Percentiles rank a stretch among this genome's conserved stretches.
These are phyloP conservation scores for Lampropteryx suffumata DNA, from an alignment of 2,888 invertebrate species.

Conservation along the genomic window DNA sequence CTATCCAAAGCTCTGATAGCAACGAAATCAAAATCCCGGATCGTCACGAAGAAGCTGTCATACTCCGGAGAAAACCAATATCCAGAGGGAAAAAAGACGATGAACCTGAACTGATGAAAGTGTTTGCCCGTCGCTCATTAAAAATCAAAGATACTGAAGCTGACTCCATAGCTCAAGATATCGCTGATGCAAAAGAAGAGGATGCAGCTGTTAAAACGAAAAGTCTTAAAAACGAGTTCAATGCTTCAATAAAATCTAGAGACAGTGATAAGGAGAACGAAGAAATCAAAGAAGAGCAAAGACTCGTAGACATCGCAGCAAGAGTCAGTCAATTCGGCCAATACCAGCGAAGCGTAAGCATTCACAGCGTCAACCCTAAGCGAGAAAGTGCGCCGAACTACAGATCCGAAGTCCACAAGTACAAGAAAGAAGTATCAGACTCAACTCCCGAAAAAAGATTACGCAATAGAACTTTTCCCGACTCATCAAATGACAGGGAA, in stretches of 20 bases:
- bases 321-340: conserved; percentile 73
- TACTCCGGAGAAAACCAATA: conserved; percentile 83
- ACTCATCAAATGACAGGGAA: conserved; percentile 74
- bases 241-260: conserved; percentile 82
- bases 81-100: conserved; percentile 80
- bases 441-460: conserved; percentile 77
- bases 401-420: conserved; percentile 72
- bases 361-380: conserved; percentile 69
- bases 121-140: conserved; percentile 90
- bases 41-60: conserved; percentile 73
- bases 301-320: conserved; percentile 70
- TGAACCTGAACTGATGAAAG: conserved; percentile 91
- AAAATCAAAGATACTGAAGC: conserved; percentile 89
- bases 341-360: conserved; percentile 74
- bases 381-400: conserved; percentile 71
- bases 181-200: conserved; percentile 72
- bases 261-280: conserved; percentile 90
- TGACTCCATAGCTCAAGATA: conserved; percentile 82
- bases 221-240: conserved; percentile 72
- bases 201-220: conserved; percentile 58
- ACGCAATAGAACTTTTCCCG: conserved; percentile 77
- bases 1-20: conserved; percentile 74
- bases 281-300: conserved; percentile 60
- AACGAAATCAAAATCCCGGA: conserved; percentile 69
- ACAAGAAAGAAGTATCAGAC: conserved; percentile 78